These are phyloP conservation scores for Apolygus lucorum DNA, from an alignment of 1,140 invertebrate species.

Conservation along the genomic window DNA sequence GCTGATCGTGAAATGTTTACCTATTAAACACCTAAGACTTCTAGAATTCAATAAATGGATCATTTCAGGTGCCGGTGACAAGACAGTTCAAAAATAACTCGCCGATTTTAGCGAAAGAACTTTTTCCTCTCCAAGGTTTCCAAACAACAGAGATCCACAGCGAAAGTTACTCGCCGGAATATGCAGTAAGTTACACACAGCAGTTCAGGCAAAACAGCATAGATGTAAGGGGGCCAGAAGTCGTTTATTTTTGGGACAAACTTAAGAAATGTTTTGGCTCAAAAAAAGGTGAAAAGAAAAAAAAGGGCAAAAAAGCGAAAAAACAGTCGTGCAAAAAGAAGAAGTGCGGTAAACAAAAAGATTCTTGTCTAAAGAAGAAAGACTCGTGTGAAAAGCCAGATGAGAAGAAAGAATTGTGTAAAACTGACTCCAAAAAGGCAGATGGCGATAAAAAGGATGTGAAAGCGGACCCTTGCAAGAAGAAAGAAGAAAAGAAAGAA, in stretches of 20 bases:
- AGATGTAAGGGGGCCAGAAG: not conserved
- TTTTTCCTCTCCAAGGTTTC: too few relatives aligned
- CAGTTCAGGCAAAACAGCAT: too few relatives aligned
- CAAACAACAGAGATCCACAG: too few relatives aligned
- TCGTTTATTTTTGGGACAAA: not conserved
- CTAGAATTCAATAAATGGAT: too few relatives aligned
- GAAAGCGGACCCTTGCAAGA: not conserved
- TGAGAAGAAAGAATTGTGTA: not conserved
- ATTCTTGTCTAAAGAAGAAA: not conserved
- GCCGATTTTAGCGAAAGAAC: too few relatives aligned
- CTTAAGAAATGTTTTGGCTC: not conserved
- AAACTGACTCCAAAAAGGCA: not conserved
- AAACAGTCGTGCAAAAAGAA: conserved; percentile 13
- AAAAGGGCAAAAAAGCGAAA: not conserved
- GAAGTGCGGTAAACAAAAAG: not conserved
- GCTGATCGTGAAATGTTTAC: too few relatives aligned
- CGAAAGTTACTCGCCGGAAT: too few relatives aligned
- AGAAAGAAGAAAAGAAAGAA: conserved; percentile 5
- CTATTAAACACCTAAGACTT: too few relatives aligned
- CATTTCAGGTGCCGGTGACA: too few relatives aligned
- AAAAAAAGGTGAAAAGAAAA: not conserved
- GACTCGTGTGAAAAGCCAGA: not conserved
- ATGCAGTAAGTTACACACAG: too few relatives aligned
- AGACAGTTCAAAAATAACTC: too few relatives aligned
- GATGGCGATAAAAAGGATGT: not conserved